These are phyloP conservation scores for Corapipo altera DNA, from an alignment of 2,113 vertebrate species.

Conservation along the genomic window DNA sequence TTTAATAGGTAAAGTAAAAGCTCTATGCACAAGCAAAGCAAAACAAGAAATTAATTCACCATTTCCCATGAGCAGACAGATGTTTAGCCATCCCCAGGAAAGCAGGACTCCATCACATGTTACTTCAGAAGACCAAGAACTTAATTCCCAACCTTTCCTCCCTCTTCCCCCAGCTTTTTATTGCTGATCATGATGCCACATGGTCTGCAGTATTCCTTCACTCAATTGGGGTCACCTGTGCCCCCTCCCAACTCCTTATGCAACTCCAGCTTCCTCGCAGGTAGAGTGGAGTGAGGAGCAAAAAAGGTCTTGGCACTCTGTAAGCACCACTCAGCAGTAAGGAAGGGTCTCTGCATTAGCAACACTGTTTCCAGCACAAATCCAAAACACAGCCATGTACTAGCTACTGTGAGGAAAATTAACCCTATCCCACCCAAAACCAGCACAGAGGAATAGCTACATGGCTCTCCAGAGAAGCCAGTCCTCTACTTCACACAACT, in stretches of 20 bases:
- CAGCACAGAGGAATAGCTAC: neutral
- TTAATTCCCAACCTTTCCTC: accelerated
- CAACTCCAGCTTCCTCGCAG: neutral
- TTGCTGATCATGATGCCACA: neutral
- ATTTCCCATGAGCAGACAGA: neutral
- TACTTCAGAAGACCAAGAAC: neutral
- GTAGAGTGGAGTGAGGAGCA: neutral
- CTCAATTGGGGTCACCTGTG: neutral
- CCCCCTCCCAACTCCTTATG: neutral
- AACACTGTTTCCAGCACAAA: neutral
- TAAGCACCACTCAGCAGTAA: neutral
- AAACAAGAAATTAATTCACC: neutral
- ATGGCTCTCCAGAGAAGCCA: neutral
- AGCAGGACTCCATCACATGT: accelerated
- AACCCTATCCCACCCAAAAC: neutral
- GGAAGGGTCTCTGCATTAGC: neutral
- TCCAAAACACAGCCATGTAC: neutral
- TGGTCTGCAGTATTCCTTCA: neutral
- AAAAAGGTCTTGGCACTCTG: neutral
- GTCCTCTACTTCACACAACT: neutral
- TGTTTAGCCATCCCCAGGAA: neutral
- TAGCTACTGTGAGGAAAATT: neutral
- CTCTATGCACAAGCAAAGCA: accelerated
- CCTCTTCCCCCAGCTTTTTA: neutral
- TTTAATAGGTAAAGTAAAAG: neutral